Base-by-base conservation (phyloP, 2,113 vertebrate species). In the Centropus unirufus region DNA sequence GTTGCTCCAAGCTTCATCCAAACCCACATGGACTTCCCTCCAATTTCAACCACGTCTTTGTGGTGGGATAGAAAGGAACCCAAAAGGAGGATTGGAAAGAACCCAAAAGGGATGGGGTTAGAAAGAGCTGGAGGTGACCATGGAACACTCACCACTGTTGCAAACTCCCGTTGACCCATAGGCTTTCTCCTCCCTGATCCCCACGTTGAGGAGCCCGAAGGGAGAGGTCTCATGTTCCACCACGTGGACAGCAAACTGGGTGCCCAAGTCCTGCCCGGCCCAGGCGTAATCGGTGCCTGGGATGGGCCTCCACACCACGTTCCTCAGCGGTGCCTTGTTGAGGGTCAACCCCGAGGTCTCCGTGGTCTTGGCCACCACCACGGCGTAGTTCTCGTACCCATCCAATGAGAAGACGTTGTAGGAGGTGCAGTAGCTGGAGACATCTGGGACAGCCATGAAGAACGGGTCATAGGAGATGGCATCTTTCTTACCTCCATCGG, bases 171-270 rank as follows among this genome's bases (percentile, higher is more conserved):
- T 73, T 13, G 97, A 30, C 18, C 98, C 98, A 4, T 98, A 98
- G 15, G 98, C 96, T 55, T 97, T 87, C 87, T 97, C 83, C 58
- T 74, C 24, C 63, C 77, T 21, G 12, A 95, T 59, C 19, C 98
- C 98, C 20, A 98, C 29, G 40, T 94, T 97, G 85, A 98, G 98
- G 32, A 98, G 34, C 6, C 92, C 98, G 22, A 98, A 98, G 15
- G 58, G 70, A 3, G 91, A 87, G 7, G 54, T 75, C 49, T 93
- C 47, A 51, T 97, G 97, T 26, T 92, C 95, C 66, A 98, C 14
- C 2, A 6, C 92, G 52, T 97, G 95, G 32, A 81, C 57, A 5
- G 58, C 54, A 3, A 89, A 42, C 0, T 19, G 67, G 2, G 5
- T 5, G 1, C 78, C 82, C 62, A 98, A 92, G 42, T 23, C 40